Evolutionary conservation across 2,888 invertebrate genomes (phyloP).

Genomic region (Lasioglossum morio): DNA sequence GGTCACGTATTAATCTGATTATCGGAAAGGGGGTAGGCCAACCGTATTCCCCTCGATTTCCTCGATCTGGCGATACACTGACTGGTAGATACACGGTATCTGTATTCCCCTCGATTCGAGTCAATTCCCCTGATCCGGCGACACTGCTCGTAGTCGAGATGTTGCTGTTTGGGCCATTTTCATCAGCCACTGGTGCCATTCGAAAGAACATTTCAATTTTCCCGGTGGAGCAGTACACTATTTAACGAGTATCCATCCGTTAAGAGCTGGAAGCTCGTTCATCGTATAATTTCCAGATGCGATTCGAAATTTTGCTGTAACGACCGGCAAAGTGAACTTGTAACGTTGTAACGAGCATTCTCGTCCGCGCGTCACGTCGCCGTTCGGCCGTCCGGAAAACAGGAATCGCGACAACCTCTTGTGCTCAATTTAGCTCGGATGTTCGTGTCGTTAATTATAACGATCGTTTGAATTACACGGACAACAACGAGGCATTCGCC

Average conservation of each 20-base stretch:
- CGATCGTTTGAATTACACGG: conserved; percentile 53
- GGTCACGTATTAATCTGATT: no score
- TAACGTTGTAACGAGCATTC: conserved; percentile 33
- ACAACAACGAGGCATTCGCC: conserved; percentile 12
- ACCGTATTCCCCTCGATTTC: no score
- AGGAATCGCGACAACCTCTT: conserved; percentile 23
- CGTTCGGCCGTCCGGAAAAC: conserved; percentile 16
- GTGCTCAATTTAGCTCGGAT: conserved; percentile 13
- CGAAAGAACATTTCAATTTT: conserved; percentile 12
- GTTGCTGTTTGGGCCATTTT: neutral
- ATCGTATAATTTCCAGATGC: neutral
- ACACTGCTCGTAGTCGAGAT: neutral
- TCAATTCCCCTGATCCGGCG: no score
- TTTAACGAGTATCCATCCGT: neutral
- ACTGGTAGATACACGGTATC: no score
- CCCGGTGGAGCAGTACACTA: neutral
- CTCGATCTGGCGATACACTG: no score
- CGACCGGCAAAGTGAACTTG: neutral
- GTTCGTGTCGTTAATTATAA: conserved; percentile 55
- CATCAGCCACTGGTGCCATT: neutral
- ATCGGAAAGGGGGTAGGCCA: no score
- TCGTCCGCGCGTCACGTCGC: conserved; percentile 29
- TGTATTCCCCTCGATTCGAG: no score
- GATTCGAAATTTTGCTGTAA: neutral
- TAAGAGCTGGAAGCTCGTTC: neutral